A percentile compares a stretch with the other conserved stretches of the same genome.
These are phyloP conservation scores for Acromyrmex echinatior DNA, from an alignment of 1,140 invertebrate genomes.

Conservation along the genomic window DNA sequence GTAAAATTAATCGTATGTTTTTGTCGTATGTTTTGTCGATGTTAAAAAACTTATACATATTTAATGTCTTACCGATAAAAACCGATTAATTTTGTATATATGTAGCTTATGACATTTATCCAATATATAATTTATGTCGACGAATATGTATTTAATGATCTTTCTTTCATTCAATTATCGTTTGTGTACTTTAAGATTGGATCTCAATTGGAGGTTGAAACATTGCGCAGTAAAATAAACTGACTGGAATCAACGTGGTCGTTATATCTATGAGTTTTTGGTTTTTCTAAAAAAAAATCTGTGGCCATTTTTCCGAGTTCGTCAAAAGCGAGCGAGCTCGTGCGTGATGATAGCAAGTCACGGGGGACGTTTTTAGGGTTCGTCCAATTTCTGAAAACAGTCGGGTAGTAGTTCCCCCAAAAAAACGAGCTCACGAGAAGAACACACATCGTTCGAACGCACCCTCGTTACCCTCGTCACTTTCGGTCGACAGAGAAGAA, in stretches of 20 bases:
- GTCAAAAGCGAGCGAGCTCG: conserved; percentile 22
- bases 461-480: conserved; percentile 51
- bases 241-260: neutral
- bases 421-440: conserved; percentile 36
- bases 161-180: neutral
- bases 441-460: conserved; percentile 38
- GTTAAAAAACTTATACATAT: conserved; percentile 11
- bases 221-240: conserved; percentile 15
- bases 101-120: neutral
- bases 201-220: neutral
- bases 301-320: conserved; percentile 32
- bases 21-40: neutral
- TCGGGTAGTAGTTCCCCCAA: conserved; percentile 21
- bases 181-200: neutral
- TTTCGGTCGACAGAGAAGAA: conserved; percentile 46
- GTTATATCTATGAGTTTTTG: conserved; percentile 16
- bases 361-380: conserved; percentile 76
- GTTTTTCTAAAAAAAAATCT: conserved; percentile 19
- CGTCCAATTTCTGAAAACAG: conserved; percentile 82
- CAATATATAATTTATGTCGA: too few relatives aligned
- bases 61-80: conserved; percentile 17
- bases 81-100: conserved; percentile 26
- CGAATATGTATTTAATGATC: conserved; percentile 13
- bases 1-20: conserved; percentile 30
- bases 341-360: conserved; percentile 71